Percentiles rank a stretch among this genome's conserved stretches.
These are phyloP conservation scores for Sitta europaea DNA, from an alignment of 2,113 vertebrate species.

Conservation along the genomic window DNA sequence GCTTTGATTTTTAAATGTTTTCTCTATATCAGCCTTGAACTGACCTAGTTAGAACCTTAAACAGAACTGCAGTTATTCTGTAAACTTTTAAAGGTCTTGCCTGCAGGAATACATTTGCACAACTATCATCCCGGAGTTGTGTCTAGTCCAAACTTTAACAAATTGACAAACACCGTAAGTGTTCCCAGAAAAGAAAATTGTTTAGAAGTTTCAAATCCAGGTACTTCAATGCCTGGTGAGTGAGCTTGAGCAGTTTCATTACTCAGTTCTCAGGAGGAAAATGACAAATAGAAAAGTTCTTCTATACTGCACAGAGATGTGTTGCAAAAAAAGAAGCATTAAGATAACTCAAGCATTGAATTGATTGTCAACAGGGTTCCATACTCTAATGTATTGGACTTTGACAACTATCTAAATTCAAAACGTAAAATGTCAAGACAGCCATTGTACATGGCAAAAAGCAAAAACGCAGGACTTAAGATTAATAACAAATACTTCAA, in stretches of 20 bases:
- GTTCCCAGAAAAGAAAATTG: conserved; percentile 32
- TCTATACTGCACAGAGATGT: not conserved
- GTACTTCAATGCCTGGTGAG: not conserved
- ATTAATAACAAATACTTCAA: not conserved
- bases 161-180: not conserved
- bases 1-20: not conserved
- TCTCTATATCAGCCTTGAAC: not conserved
- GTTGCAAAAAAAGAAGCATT: not conserved
- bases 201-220: conserved; percentile 11
- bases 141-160: not conserved
- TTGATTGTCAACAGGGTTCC: not conserved
- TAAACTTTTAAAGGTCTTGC: conserved; percentile 49
- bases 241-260: not conserved
- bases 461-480: not conserved
- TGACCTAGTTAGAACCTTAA: conserved; percentile 25
- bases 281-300: not conserved
- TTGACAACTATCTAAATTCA: not conserved
- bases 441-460: not conserved
- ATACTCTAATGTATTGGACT: not conserved
- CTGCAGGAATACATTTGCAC: not conserved
- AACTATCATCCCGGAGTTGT: not conserved
- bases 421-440: not conserved
- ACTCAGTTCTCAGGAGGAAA: not conserved
- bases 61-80: not conserved
- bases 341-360: not conserved